Percentiles rank a stretch among this genome's conserved stretches.
Conservation (phyloP, 35 echinoderm and acorn worm genomes). For the Chiridota heheva region DNA sequence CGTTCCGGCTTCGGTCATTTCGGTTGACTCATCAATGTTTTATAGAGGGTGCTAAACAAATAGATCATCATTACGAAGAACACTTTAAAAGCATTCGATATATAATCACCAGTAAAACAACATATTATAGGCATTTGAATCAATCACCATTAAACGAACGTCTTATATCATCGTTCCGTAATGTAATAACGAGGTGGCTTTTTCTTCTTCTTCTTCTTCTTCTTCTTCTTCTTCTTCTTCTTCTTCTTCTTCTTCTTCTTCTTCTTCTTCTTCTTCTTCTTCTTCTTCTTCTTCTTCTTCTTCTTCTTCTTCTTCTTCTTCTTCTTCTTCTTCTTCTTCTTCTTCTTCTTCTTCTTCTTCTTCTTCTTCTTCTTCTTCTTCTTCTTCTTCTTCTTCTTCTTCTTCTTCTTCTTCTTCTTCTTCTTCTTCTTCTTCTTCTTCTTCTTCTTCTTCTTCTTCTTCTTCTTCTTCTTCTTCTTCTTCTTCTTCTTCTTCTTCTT, state of each 20-base stretch:
- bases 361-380: neutral
- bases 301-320: neutral
- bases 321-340: neutral
- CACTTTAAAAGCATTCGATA: too few relatives aligned
- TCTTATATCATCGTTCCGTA: neutral
- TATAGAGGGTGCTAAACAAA: too few relatives aligned
- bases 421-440: too few relatives aligned
- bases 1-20: too few relatives aligned
- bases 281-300: neutral
- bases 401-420: neutral
- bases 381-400: neutral
- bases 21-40: too few relatives aligned
- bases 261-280: neutral
- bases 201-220: neutral
- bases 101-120: neutral
- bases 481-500: too few relatives aligned
- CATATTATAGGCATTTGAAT: too few relatives aligned
- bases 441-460: too few relatives aligned
- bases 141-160: too few relatives aligned
- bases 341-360: neutral
- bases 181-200: neutral
- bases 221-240: conserved; percentile 14
- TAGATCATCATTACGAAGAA: too few relatives aligned
- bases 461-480: too few relatives aligned
- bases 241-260: neutral